A percentile compares a stretch with the other conserved stretches of the same genome.
Conservation (phyloP, 2,797 vertebrate genomes). For the Lycodopsis pacificus region DNA sequence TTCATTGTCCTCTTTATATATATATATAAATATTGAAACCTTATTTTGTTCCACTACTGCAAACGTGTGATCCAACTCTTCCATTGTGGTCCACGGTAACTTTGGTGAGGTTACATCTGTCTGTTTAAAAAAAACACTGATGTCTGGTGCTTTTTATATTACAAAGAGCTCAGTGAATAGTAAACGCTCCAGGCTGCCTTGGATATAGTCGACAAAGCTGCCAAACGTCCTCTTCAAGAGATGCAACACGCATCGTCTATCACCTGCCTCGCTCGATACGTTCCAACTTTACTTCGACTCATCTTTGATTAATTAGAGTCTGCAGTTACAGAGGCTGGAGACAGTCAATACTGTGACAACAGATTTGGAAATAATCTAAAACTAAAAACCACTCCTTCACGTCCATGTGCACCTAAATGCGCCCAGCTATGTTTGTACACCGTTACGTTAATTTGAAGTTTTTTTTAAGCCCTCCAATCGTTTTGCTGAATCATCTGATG, state of each 20-base stretch:
- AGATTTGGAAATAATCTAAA: conserved; percentile 9
- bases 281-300: conserved; percentile 54
- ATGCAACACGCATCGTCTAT: conserved; percentile 46
- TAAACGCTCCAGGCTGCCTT: conserved; percentile 44
- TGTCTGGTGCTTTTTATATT: conserved; percentile 40
- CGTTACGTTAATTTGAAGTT: conserved; percentile 19
- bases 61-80: conserved; percentile 17
- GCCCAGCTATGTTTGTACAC: conserved; percentile 20
- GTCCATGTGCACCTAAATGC: conserved; percentile 26
- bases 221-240: conserved; percentile 35
- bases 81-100: not conserved
- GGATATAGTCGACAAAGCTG: conserved; percentile 27
- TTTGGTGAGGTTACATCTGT: conserved; percentile 28
- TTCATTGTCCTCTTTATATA: conserved; percentile 1
- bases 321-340: conserved; percentile 46
- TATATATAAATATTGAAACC: not conserved
- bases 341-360: conserved; percentile 65
- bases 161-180: conserved; percentile 46
- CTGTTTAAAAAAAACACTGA: conserved; percentile 26
- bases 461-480: not conserved
- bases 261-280: conserved; percentile 42
- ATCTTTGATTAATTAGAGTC: conserved; percentile 68
- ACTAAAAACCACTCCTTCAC: conserved; percentile 20
- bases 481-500: conserved; percentile 31
- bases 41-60: conserved; percentile 1